A percentile compares a stretch with the other conserved stretches of the same genome.
Evolutionary conservation across 1,140 invertebrate genomes (phyloP).

Genomic region (Nixonia krombeini): DNA sequence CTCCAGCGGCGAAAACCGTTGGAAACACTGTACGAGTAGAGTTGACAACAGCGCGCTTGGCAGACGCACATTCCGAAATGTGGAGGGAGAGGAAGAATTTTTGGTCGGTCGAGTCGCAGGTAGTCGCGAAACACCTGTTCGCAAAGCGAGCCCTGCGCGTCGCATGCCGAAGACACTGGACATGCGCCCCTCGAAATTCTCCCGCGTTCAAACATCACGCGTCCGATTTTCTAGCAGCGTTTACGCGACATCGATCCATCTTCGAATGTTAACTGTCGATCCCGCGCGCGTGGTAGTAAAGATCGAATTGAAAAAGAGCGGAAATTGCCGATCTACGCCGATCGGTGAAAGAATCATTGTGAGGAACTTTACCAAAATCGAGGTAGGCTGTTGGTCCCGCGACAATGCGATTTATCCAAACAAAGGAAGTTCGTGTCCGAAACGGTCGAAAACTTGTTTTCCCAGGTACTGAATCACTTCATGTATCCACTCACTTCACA

Average conservation of each 20-base stretch:
- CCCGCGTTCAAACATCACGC: no score
- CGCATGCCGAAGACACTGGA: not conserved
- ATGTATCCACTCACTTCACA: not conserved
- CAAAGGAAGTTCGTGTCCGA: not conserved
- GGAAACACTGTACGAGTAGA: no score
- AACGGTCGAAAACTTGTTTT: no score
- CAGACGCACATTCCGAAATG: no score
- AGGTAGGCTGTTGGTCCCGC: not conserved
- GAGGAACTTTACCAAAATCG: not conserved
- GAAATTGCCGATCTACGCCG: no score
- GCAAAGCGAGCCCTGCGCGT: not conserved
- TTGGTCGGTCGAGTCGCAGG: no score
- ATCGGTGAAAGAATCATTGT: not conserved
- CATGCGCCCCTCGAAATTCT: not conserved
- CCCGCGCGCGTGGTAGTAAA: not conserved
- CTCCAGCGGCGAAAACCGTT: no score
- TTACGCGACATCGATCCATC: no score
- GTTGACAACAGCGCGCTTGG: no score
- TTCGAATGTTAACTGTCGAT: not conserved
- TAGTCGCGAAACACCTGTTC: not conserved
- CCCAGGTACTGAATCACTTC: not conserved
- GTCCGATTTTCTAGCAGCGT: not conserved
- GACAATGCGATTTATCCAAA: not conserved
- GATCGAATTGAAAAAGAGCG: not conserved
- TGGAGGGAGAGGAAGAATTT: no score